phyloP scores from a whole-genome alignment of 2,113 vertebrate genomes.

The Cheirogaleus medius region DNA sequence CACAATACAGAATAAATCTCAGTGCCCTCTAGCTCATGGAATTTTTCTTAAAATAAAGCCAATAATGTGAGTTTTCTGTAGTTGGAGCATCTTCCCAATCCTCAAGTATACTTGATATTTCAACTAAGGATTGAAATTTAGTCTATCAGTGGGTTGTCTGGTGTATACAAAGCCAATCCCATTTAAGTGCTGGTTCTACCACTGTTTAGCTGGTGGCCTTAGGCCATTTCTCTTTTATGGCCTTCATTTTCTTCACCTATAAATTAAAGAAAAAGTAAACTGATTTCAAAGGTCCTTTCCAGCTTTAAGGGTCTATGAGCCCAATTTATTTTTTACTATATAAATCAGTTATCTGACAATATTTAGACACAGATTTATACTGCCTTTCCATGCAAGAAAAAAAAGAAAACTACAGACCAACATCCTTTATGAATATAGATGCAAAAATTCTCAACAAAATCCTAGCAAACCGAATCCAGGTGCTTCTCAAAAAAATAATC shows the following conservation, averaged over 20 bases:
- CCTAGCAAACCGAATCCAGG: no score
- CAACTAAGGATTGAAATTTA: conserved; percentile 40
- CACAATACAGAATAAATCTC: conserved; percentile 51
- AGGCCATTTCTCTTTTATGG: conserved; percentile 9
- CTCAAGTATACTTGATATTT: conserved; percentile 30
- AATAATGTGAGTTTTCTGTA: conserved; percentile 40
- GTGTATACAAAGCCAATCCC: neutral
- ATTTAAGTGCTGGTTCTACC: neutral
- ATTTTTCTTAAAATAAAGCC: conserved; percentile 52
- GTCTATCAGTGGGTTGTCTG: neutral
- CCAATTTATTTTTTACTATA: neutral
- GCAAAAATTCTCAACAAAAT: no score
- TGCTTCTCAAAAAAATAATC: no score
- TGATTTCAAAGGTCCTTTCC: neutral
- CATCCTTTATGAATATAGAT: no score
- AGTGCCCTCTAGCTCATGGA: conserved; percentile 42
- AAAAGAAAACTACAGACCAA: no score
- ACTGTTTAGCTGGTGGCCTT: neutral
- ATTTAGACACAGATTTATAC: neutral
- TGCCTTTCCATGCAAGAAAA: neutral
- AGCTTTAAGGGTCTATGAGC: neutral
- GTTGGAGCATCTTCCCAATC: neutral
- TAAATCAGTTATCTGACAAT: neutral
- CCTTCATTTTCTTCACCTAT: neutral
- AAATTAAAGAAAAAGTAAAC: neutral